These are phyloP conservation scores for Halocynthia roretzi DNA, from an alignment of 23 tunicate genomes.

Conservation along the genomic window DNA sequence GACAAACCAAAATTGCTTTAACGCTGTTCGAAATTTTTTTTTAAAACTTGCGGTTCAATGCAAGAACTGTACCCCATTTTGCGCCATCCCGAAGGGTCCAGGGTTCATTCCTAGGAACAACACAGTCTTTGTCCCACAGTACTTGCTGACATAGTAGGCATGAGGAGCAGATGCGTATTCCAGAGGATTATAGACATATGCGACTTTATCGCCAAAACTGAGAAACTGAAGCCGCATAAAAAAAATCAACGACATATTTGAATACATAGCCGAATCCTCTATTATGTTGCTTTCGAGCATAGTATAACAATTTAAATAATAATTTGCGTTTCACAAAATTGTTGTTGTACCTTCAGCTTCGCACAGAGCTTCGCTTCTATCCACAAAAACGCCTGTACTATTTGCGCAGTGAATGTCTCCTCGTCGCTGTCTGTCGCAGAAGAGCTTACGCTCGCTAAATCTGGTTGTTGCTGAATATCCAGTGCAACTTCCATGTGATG, in stretches of 20 bases:
- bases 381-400: constrained; percentile 46
- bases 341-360: constrained; percentile 26
- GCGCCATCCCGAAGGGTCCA: constrained; percentile 69
- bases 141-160: constrained; percentile 56
- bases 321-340: not conserved
- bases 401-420: constrained; percentile 30
- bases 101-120: constrained; percentile 64
- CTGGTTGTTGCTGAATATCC: constrained; percentile 37
- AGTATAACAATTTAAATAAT: not conserved
- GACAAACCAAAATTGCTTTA: constrained; percentile 2
- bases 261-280: no score
- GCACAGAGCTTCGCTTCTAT: constrained; percentile 60
- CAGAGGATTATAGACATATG: constrained; percentile 49
- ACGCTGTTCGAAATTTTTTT: not conserved
- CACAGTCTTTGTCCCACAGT: constrained; percentile 36
- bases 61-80: constrained; percentile 40
- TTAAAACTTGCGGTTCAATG: no score
- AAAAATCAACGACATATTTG: no score
- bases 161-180: constrained; percentile 56
- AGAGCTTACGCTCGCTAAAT: not conserved
- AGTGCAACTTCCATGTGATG: constrained; percentile 14
- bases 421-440: constrained; percentile 21
- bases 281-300: no score
- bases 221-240: constrained; percentile 11
- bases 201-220: constrained; percentile 32